Percentiles rank a stretch among this genome's conserved stretches.
phyloP scores from a whole-genome alignment of 2,797 vertebrate species.

The Danio aesculapii region DNA sequence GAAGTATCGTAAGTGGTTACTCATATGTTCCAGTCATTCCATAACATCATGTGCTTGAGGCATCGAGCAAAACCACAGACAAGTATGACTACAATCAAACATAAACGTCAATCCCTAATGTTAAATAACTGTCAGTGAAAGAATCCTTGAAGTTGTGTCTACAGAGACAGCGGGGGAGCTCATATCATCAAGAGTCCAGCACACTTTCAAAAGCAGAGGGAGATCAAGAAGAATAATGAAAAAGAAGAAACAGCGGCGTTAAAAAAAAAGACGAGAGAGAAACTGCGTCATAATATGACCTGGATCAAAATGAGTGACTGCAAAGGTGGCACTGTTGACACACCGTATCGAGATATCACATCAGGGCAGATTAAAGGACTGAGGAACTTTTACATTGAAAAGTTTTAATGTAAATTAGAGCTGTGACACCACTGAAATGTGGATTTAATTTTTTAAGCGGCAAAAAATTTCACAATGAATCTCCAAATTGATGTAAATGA shows the following conservation, averaged over 20 bases:
- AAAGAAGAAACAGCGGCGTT: constrained; percentile 18
- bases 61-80: constrained; percentile 5
- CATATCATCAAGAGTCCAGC: constrained; percentile 22
- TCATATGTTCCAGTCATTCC: not conserved
- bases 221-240: constrained; percentile 40
- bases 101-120: constrained; percentile 9
- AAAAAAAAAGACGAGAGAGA: constrained; percentile 3
- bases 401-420: not conserved
- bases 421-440: no score
- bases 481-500: no score
- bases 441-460: no score
- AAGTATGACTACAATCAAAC: constrained; percentile 2
- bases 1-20: not conserved
- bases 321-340: constrained; percentile 18
- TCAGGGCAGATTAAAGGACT: constrained; percentile 27
- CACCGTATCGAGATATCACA: constrained; percentile 7
- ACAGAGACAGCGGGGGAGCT: constrained; percentile 2
- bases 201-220: constrained; percentile 21
- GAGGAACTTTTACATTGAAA: not conserved
- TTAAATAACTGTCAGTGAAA: constrained; percentile 20
- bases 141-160: constrained; percentile 33
- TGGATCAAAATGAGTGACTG: constrained; percentile 23
- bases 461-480: no score
- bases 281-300: constrained; percentile 11
- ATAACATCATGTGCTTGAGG: constrained; percentile 4